Evolutionary conservation across 2,888 invertebrate genomes (phyloP).

Genomic region (Agonum fuliginosum): DNA sequence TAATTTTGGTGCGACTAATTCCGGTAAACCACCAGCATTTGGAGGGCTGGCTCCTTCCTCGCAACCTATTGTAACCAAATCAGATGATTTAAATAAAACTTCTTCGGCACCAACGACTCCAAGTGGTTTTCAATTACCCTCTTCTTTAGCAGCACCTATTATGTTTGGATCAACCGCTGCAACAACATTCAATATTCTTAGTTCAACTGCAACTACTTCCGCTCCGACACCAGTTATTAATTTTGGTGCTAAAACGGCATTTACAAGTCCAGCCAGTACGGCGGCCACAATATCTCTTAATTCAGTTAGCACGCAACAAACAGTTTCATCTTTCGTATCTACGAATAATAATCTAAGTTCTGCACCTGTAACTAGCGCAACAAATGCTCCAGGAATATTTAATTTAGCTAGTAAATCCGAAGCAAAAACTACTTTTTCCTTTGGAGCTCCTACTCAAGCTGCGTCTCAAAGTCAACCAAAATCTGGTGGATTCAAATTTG

Average conservation of each 20-base stretch:
- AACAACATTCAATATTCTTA: constrained; percentile 6
- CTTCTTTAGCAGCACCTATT: constrained; percentile 4
- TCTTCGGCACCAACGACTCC: not conserved
- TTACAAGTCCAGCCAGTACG: constrained; percentile 11
- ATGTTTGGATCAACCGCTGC: constrained; percentile 8
- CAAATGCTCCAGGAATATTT: constrained; percentile 33
- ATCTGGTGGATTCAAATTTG: constrained; percentile 68
- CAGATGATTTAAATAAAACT: constrained; percentile 8
- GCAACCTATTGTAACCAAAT: not conserved
- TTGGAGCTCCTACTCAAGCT: constrained; percentile 53
- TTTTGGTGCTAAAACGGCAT: constrained; percentile 18
- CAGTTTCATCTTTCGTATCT: not conserved
- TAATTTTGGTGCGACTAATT: constrained; percentile 25
- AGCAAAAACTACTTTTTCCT: constrained; percentile 46
- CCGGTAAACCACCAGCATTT: constrained; percentile 39
- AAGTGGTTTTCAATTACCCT: constrained; percentile 41
- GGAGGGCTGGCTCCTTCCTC: constrained; percentile 49
- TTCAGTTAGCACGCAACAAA: constrained; percentile 1
- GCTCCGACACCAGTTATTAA: not conserved
- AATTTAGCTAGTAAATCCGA: constrained; percentile 45
- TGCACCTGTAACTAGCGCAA: not conserved
- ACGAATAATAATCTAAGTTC: not conserved
- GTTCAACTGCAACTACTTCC: not conserved
- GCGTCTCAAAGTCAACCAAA: constrained; percentile 62
- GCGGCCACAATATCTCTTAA: not conserved